Conservation (phyloP, 2,113 vertebrate species). For the Leucopsar rothschildi region DNA sequence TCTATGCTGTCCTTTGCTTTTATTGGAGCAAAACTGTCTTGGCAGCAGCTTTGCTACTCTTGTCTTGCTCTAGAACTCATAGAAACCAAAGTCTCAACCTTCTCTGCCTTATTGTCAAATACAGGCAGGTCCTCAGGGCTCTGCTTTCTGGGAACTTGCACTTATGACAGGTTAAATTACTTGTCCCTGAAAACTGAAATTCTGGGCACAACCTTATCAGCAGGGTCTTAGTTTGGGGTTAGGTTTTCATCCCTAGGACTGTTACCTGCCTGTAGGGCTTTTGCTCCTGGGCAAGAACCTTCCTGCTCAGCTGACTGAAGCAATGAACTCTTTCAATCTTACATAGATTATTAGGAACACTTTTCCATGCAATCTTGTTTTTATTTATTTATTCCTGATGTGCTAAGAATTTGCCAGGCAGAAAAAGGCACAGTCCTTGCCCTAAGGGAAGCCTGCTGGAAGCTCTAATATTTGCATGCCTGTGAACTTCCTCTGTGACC, state of each 20-base stretch:
- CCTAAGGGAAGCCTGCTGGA: neutral
- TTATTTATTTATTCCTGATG: constrained; percentile 21
- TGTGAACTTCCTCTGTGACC: constrained; percentile 8
- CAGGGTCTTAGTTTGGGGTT: neutral
- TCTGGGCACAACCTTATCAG: neutral
- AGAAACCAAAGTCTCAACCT: neutral
- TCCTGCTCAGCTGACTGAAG: neutral
- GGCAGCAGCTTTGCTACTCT: neutral
- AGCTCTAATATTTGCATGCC: neutral
- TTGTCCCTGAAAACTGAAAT: neutral
- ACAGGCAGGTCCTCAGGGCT: neutral
- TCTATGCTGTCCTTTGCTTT: constrained; percentile 8
- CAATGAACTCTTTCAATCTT: neutral
- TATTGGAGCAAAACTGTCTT: neutral
- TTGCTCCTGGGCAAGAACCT: neutral
- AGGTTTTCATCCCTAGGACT: neutral
- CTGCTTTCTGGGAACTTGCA: neutral
- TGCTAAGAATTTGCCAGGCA: neutral
- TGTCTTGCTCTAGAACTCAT: neutral
- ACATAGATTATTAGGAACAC: neutral
- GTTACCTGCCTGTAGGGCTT: neutral
- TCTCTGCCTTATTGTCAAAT: neutral
- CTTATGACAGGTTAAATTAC: neutral
- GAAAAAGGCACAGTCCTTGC: neutral
- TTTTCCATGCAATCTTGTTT: neutral